phyloP scores from a whole-genome alignment of 2,113 vertebrate genomes.

The Atractosteus spatula region DNA sequence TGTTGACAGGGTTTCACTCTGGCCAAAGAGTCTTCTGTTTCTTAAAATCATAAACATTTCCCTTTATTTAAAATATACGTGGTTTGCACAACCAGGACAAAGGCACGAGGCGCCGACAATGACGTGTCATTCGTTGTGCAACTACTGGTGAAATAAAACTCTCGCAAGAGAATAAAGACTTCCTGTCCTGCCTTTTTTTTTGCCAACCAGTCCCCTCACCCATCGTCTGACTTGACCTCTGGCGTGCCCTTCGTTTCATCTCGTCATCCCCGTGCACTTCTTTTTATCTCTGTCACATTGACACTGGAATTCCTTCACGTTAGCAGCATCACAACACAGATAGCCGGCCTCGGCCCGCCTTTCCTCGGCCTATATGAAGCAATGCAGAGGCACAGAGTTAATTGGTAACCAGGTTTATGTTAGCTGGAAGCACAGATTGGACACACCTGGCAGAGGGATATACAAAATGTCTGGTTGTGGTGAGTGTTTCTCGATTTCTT shows the following conservation, averaged over 20 bases:
- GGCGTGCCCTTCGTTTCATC: constrained; percentile 56
- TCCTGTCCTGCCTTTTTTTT: neutral
- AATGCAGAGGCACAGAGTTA: constrained; percentile 38
- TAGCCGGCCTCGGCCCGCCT: constrained; percentile 54
- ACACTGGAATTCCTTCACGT: constrained; percentile 75
- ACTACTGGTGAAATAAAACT: too few relatives aligned
- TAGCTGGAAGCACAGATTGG: constrained; percentile 41
- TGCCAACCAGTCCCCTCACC: constrained; percentile 11
- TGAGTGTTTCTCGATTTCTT: constrained; percentile 49
- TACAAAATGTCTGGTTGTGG: constrained; percentile 61
- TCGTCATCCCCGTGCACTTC: constrained; percentile 55
- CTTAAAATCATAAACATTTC: too few relatives aligned
- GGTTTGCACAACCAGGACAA: too few relatives aligned
- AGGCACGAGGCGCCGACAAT: too few relatives aligned
- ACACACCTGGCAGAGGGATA: constrained; percentile 23
- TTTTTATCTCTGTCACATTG: constrained; percentile 65
- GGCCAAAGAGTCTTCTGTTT: too few relatives aligned
- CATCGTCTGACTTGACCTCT: constrained; percentile 59
- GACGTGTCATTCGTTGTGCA: too few relatives aligned
- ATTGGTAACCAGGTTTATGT: constrained; percentile 64
- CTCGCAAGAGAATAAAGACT: too few relatives aligned
- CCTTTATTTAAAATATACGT: too few relatives aligned
- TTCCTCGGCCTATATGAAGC: constrained; percentile 25
- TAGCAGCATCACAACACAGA: constrained; percentile 66
- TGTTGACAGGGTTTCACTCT: too few relatives aligned